Conservation (phyloP, 2,113 vertebrate species). For the Stigmatopora nigra region DNA sequence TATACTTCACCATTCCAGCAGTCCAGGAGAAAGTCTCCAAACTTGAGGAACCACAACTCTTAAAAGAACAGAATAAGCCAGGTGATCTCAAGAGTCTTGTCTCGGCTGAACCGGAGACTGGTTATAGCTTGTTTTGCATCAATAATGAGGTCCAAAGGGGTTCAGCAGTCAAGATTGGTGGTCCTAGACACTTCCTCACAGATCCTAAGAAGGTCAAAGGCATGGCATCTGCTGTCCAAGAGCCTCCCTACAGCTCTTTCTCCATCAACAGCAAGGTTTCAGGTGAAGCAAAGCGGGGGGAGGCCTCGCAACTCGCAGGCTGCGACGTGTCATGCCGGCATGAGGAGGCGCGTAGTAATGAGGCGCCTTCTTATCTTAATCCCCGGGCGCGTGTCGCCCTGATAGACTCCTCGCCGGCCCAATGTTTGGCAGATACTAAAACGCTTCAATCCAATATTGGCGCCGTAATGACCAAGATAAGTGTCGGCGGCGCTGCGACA, state of each 20-base stretch:
- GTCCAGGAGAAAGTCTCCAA: background rate
- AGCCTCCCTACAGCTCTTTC: constrained; percentile 10
- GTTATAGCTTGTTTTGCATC: background rate
- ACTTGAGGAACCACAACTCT: background rate
- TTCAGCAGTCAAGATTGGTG: background rate
- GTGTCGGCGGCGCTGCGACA: constrained; percentile 72
- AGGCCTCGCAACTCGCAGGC: constrained; percentile 42
- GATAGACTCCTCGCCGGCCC: constrained; percentile 65
- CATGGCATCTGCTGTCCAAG: background rate
- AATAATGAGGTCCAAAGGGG: background rate
- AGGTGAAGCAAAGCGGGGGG: constrained; percentile 24
- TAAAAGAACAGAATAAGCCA: background rate
- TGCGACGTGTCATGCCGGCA: constrained; percentile 49
- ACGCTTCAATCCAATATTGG: constrained; percentile 73
- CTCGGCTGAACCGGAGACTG: background rate
- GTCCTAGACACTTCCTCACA: background rate
- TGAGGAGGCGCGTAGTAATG: constrained; percentile 60
- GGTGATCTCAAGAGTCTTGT: background rate
- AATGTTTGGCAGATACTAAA: constrained; percentile 70
- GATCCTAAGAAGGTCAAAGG: background rate
- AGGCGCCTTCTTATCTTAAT: constrained; percentile 77
- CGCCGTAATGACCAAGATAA: constrained; percentile 77
- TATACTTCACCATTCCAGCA: no score
- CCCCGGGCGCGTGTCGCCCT: constrained; percentile 67
- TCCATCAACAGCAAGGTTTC: constrained; percentile 11